Evolutionary conservation across 2,113 vertebrate species (phyloP).

Genomic region (Numida meleagris): DNA sequence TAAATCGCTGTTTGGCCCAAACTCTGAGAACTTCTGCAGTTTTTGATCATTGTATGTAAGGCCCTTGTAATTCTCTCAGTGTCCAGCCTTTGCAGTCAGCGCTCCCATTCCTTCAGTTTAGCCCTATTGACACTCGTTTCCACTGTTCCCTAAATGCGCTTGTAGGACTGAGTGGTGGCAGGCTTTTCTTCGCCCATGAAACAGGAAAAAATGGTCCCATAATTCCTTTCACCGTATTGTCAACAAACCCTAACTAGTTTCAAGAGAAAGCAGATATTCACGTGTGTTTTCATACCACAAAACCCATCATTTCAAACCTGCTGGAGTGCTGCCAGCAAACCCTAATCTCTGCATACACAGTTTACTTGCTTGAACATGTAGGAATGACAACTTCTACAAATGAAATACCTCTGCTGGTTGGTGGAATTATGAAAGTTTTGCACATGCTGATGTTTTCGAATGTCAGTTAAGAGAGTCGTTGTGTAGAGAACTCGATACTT

Average conservation of each 20-base stretch:
- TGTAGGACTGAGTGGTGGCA: not conserved
- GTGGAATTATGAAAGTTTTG: not conserved
- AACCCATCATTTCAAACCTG: not conserved
- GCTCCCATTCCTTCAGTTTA: not conserved
- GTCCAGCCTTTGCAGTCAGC: rapidly evolving
- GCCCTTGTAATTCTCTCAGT: not conserved
- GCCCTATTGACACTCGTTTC: not conserved
- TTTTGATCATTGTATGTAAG: not conserved
- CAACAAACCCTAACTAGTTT: not conserved
- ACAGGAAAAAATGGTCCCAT: not conserved
- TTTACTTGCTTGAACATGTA: not conserved
- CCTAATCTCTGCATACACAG: slow-evolving; percentile 2
- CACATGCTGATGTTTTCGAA: not conserved
- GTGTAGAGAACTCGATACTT: not conserved
- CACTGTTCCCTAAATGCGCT: not conserved
- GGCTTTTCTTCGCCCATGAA: not conserved
- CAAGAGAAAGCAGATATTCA: not conserved
- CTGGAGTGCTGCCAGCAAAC: not conserved
- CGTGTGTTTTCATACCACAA: not conserved
- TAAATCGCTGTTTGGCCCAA: slow-evolving; percentile 35
- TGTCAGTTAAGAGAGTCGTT: slow-evolving; percentile 13
- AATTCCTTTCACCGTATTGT: not conserved
- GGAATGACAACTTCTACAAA: not conserved
- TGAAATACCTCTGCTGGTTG: not conserved
- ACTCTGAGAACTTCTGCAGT: slow-evolving; percentile 9